Evolutionary conservation across 2,113 vertebrate genomes (phyloP).

Genomic region (Crypturellus undulatus): DNA sequence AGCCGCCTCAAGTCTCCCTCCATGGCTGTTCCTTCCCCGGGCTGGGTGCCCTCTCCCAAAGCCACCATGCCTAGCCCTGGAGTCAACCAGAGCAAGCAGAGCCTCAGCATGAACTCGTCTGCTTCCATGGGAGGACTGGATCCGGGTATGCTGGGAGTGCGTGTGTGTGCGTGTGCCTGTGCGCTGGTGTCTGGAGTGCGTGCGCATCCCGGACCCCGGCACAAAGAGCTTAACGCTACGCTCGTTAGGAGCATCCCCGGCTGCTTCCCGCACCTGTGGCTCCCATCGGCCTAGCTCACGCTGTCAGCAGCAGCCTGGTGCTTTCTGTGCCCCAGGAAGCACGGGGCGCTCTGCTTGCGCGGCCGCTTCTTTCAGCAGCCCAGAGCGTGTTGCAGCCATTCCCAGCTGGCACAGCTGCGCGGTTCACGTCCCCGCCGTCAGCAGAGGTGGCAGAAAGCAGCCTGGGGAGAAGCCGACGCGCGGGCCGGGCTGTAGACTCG

Average conservation of each 20-base stretch:
- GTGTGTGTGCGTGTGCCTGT: not conserved
- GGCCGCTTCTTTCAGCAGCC: not conserved
- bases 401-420: not conserved
- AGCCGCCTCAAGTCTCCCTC: conserved; percentile 91
- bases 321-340: not conserved
- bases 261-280: not conserved
- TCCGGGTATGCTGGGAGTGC: conserved; percentile 62
- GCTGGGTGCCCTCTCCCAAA: conserved; percentile 92
- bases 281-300: not conserved
- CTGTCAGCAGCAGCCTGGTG: not conserved
- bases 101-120: conserved; percentile 77
- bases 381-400: not conserved
- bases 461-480: not conserved
- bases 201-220: too few species aligned
- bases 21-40: conserved; percentile 90
- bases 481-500: not conserved
- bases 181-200: not conserved
- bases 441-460: not conserved
- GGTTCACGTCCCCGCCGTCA: not conserved
- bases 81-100: conserved; percentile 81
- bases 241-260: not conserved
- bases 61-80: conserved; percentile 91
- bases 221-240: too few species aligned
- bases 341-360: not conserved
- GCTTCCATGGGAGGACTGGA: conserved; percentile 75